These are phyloP conservation scores for Oxyura jamaicensis DNA, from an alignment of 2,113 vertebrate genomes.

Conservation along the genomic window DNA sequence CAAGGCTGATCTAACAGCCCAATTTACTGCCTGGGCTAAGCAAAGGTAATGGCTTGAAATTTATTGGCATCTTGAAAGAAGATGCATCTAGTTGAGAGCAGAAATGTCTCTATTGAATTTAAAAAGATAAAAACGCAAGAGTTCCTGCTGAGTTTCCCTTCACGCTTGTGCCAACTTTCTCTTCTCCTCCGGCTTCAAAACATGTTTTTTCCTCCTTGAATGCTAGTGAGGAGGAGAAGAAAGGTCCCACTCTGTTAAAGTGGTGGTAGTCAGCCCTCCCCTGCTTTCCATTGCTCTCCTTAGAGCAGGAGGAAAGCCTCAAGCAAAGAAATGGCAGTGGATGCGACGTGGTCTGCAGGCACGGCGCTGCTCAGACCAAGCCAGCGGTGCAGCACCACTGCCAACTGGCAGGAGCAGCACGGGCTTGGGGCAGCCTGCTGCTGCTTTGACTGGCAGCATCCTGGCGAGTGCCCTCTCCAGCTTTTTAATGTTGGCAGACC, in stretches of 20 bases:
- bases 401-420: not conserved
- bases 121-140: conserved; percentile 42
- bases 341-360: not conserved
- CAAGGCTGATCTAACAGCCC: conserved; percentile 10
- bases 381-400: rapidly evolving
- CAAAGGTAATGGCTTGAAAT: conserved; percentile 27
- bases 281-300: not conserved
- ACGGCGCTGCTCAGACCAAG: rapidly evolving
- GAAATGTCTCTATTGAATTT: conserved; percentile 36
- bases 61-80: conserved; percentile 25
- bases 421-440: not conserved
- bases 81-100: not conserved
- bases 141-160: conserved; percentile 35
- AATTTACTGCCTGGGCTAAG: conserved; percentile 10
- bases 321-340: not conserved
- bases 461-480: not conserved
- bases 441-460: not conserved
- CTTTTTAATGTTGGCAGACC: not conserved
- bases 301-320: not conserved
- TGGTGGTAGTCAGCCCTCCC: not conserved
- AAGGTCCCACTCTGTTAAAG: not conserved
- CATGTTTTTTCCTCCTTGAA: conserved; percentile 10
- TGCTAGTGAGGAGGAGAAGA: not conserved
- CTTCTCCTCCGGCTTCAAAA: conserved; percentile 52
- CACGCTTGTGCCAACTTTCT: conserved; percentile 33